phyloP scores from a whole-genome alignment of 2,797 vertebrate genomes.

The Rhincodon typus region DNA sequence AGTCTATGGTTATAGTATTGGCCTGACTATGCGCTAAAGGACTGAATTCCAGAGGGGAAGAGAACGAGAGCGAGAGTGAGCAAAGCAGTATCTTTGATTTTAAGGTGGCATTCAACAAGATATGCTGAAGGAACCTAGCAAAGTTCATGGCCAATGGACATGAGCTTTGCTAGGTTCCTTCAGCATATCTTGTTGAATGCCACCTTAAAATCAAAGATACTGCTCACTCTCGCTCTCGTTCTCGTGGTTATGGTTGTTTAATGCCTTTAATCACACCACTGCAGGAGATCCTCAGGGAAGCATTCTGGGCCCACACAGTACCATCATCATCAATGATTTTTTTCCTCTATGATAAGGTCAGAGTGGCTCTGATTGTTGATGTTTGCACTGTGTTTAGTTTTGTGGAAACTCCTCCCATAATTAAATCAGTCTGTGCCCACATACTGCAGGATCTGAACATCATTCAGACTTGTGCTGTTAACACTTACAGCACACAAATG shows the following conservation, averaged over 20 bases:
- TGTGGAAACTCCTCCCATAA: background rate
- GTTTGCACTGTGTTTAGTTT: background rate
- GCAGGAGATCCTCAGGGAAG: background rate
- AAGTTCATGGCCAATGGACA: background rate
- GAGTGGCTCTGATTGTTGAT: background rate
- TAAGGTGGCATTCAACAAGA: background rate
- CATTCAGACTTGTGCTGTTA: background rate
- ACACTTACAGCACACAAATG: background rate
- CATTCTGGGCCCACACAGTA: background rate
- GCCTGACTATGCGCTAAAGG: background rate
- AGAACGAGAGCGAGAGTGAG: background rate
- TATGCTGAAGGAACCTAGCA: background rate
- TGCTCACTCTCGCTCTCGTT: too few species aligned
- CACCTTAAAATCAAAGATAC: too few species aligned
- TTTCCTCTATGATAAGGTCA: background rate
- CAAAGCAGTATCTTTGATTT: background rate
- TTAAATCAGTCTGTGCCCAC: background rate
- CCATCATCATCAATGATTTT: background rate
- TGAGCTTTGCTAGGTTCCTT: too few species aligned
- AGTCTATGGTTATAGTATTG: background rate
- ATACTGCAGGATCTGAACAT: background rate
- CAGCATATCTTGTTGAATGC: background rate
- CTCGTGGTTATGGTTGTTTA: background rate
- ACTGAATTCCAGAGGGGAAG: background rate
- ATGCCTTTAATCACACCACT: background rate